These are phyloP conservation scores for Himalopsyche phryganea DNA, from an alignment of 1,140 invertebrate genomes.

Conservation along the genomic window DNA sequence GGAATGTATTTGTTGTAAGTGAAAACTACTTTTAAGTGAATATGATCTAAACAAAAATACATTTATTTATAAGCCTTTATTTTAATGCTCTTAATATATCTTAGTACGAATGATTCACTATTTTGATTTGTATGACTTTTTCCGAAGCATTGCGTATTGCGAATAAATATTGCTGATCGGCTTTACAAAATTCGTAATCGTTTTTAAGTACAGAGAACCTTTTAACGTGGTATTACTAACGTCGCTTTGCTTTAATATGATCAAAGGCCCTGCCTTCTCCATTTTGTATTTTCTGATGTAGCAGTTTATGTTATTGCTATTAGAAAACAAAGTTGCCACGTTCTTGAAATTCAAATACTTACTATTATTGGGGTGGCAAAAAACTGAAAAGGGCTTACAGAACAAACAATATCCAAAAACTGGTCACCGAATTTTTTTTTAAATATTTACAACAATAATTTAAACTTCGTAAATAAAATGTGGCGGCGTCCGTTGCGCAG, in stretches of 20 bases:
- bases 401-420: background rate
- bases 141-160: too few species aligned
- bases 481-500: too few species aligned
- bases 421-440: too few species aligned
- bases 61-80: too few species aligned
- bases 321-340: conserved; percentile 5
- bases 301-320: conserved; percentile 4
- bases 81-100: too few species aligned
- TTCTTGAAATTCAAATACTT: conserved; percentile 2
- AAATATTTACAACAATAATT: too few species aligned
- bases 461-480: too few species aligned
- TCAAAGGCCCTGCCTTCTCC: conserved; percentile 20
- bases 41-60: too few species aligned
- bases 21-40: too few species aligned
- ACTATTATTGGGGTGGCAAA: background rate
- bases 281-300: background rate
- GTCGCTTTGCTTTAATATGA: conserved; percentile 33
- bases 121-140: too few species aligned
- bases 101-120: too few species aligned
- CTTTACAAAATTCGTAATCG: conserved; percentile 16
- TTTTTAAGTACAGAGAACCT: conserved; percentile 16
- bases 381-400: background rate
- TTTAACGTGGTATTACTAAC: conserved; percentile 18
- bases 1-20: too few species aligned
- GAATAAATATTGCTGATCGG: conserved; percentile 4